phyloP scores from a whole-genome alignment of 2,113 vertebrate species.

The Cyanoderma ruficeps region DNA sequence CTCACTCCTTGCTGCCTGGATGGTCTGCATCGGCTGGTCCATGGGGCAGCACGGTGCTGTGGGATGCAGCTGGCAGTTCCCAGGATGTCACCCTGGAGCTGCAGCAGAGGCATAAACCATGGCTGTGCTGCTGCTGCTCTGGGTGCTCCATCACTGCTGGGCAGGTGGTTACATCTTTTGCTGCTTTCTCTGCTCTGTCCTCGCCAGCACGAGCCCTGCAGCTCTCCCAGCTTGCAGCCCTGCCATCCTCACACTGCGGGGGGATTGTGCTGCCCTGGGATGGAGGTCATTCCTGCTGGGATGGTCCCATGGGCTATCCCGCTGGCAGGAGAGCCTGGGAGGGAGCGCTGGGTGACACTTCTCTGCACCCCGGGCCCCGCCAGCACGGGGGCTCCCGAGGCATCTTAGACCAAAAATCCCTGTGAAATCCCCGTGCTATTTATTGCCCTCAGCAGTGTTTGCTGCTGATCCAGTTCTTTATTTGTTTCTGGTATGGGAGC shows the following conservation, averaged over 20 bases:
- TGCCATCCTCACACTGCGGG: rapidly evolving
- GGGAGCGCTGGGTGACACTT: rapidly evolving
- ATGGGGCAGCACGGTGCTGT: rapidly evolving
- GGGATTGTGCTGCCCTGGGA: not conserved
- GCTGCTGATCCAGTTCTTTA: not conserved
- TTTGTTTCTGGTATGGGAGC: not conserved
- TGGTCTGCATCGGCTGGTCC: not conserved
- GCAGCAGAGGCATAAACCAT: not conserved
- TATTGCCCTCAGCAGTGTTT: not conserved
- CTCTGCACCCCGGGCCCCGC: rapidly evolving
- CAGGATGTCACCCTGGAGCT: not conserved
- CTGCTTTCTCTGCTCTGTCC: not conserved
- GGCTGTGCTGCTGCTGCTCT: not conserved
- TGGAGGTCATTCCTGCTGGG: not conserved
- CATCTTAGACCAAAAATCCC: conserved; percentile 54
- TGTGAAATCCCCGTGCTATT: not conserved
- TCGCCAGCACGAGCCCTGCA: rapidly evolving
- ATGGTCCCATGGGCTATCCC: not conserved
- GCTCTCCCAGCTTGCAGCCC: not conserved
- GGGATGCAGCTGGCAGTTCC: not conserved
- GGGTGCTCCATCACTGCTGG: rapidly evolving
- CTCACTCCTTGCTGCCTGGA: not conserved
- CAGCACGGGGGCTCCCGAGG: not conserved
- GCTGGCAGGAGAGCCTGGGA: not conserved
- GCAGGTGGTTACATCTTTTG: not conserved